A percentile compares a stretch with the other conserved stretches of the same genome.
Conservation (phyloP, 2,888 invertebrate species). For the Megamerina dolium region DNA sequence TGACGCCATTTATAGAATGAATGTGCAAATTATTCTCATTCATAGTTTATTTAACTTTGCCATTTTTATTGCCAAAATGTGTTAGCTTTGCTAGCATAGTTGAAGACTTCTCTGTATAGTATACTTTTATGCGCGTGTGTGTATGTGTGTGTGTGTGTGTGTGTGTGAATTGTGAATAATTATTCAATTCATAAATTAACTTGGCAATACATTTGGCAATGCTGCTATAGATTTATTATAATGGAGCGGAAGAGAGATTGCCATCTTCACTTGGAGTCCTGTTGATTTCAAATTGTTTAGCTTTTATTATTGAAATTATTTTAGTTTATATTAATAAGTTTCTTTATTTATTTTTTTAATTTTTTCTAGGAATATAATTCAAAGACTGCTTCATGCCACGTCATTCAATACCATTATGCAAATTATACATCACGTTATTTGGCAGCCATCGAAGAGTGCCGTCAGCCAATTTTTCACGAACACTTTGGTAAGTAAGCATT, state of each 20-base stretch:
- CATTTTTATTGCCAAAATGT: no score
- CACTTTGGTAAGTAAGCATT: slow-evolving; percentile 28
- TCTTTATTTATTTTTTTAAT: slow-evolving; percentile 2
- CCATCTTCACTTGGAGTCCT: no score
- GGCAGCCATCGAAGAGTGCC: slow-evolving; percentile 40
- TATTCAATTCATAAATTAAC: no score
- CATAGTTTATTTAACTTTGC: no score
- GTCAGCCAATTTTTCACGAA: slow-evolving; percentile 43
- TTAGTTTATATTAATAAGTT: background rate
- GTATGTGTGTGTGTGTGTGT: background rate
- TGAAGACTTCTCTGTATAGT: background rate
- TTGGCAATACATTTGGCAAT: no score
- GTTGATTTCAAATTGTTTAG: no score
- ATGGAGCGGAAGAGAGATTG: no score
- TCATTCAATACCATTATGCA: slow-evolving; percentile 43
- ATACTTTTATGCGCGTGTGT: background rate
- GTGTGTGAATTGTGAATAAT: background rate
- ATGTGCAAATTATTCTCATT: no score
- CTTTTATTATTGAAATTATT: background rate
- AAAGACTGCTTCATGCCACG: slow-evolving; percentile 50
- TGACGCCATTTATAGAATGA: no score
- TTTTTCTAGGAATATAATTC: slow-evolving; percentile 45
- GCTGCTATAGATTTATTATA: no score
- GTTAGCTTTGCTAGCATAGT: no score
- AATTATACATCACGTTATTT: slow-evolving; percentile 30